phyloP scores from a whole-genome alignment of 1,140 invertebrate species.

The Acyrthosiphon pisum region DNA sequence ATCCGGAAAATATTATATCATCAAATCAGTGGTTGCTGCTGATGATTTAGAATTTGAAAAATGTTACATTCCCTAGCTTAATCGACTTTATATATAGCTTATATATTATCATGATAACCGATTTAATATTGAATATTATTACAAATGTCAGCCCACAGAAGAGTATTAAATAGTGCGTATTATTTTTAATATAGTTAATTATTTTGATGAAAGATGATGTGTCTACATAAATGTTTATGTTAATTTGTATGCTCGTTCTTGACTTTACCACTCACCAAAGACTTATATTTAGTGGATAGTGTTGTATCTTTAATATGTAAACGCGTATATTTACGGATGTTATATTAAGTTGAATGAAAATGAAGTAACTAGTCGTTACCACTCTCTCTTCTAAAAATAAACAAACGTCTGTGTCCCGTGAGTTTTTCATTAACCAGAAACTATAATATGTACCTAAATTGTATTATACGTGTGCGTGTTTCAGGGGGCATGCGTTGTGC shows the following conservation, averaged over 20 bases:
- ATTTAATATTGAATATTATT: neutral
- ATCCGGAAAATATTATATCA: too few species aligned
- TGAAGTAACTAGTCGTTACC: neutral
- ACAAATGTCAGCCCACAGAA: neutral
- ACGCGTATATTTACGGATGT: neutral
- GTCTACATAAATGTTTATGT: neutral
- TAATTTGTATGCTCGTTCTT: neutral
- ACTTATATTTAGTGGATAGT: too few species aligned
- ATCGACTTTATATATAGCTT: neutral
- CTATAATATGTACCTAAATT: neutral
- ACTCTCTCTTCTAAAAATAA: neutral
- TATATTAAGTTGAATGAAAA: neutral
- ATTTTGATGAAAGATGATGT: neutral
- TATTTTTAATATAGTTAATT: neutral
- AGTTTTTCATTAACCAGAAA: neutral
- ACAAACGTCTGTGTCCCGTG: neutral
- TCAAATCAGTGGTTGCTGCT: neutral
- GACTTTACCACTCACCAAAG: neutral
- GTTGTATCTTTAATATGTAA: neutral
- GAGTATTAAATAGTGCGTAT: neutral
- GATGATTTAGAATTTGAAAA: neutral
- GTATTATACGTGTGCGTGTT: neutral
- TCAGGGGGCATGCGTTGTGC: neutral
- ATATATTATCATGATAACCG: too few species aligned
- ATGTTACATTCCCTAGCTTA: neutral